Conservation (phyloP, 2,797 vertebrate species). For the Rhinichthys osculus region DNA sequence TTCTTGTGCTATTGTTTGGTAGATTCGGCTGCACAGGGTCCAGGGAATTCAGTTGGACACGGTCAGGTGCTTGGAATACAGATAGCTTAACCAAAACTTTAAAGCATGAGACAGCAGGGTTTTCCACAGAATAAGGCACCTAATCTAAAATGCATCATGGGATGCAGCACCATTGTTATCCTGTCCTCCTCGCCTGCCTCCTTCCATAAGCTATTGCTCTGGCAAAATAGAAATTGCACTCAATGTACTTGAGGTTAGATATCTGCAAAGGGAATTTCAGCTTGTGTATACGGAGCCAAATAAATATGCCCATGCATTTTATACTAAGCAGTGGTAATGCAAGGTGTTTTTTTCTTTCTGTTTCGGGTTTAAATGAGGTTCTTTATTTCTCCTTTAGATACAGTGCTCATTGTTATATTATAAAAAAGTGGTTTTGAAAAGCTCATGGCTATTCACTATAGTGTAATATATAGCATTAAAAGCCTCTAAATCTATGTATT, state of each 20-base stretch:
- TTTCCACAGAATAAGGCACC: constrained; percentile 56
- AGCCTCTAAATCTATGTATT: constrained; percentile 7
- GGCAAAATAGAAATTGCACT: constrained; percentile 38
- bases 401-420: constrained; percentile 23
- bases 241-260: constrained; percentile 39
- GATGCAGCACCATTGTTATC: constrained; percentile 49
- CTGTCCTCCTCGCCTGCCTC: constrained; percentile 26
- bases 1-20: constrained; percentile 52
- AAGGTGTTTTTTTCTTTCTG: not conserved
- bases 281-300: constrained; percentile 17
- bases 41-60: constrained; percentile 55
- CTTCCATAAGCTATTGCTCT: constrained; percentile 30
- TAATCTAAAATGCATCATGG: constrained; percentile 58
- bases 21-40: constrained; percentile 49
- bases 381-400: not conserved
- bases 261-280: constrained; percentile 25
- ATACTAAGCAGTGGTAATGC: constrained; percentile 24
- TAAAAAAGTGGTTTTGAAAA: constrained; percentile 16
- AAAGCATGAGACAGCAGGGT: constrained; percentile 45
- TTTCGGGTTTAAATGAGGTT: not conserved
- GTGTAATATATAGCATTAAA: constrained; percentile 8
- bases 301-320: constrained; percentile 8
- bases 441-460: not conserved
- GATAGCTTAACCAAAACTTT: constrained; percentile 59
- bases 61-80: constrained; percentile 60